Percentiles rank a stretch among this genome's conserved stretches.
phyloP scores from a whole-genome alignment of 2,113 vertebrate genomes.

The Crotophaga sulcirostris region DNA sequence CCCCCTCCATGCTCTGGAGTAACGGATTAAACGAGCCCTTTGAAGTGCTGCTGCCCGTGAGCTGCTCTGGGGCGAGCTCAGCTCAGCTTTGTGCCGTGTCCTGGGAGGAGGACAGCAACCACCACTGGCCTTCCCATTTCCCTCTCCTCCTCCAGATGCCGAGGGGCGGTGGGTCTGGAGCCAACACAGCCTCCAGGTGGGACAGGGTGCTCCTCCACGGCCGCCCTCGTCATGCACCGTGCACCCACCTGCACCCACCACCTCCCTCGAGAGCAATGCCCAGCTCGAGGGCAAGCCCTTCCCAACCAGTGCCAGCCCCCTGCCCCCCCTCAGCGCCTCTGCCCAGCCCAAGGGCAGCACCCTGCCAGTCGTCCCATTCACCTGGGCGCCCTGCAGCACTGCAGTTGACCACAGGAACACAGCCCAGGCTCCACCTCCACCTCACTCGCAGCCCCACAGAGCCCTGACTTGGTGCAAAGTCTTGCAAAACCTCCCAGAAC shows the following conservation, averaged over 20 bases:
- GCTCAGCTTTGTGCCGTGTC: neutral
- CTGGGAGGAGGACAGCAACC: neutral
- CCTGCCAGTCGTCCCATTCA: rapidly evolving
- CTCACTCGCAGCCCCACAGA: no score
- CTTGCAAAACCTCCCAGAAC: neutral
- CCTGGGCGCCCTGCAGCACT: rapidly evolving
- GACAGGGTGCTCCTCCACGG: rapidly evolving
- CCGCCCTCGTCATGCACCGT: neutral
- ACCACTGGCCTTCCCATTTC: neutral
- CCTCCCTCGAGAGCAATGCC: neutral
- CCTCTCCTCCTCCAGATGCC: neutral
- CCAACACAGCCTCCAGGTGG: rapidly evolving
- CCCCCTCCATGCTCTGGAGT: neutral
- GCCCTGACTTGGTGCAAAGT: neutral
- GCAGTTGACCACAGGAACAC: neutral
- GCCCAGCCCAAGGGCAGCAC: neutral
- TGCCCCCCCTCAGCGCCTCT: neutral
- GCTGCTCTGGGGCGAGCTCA: neutral
- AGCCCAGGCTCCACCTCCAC: rapidly evolving
- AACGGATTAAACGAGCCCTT: conserved; percentile 39
- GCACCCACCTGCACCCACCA: neutral
- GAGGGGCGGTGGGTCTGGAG: neutral
- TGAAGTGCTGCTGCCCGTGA: conserved; percentile 1
- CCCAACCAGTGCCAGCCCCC: rapidly evolving
- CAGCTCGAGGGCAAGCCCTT: neutral